Evolutionary conservation across 2,113 vertebrate genomes (phyloP).

Genomic region (human): DNA sequence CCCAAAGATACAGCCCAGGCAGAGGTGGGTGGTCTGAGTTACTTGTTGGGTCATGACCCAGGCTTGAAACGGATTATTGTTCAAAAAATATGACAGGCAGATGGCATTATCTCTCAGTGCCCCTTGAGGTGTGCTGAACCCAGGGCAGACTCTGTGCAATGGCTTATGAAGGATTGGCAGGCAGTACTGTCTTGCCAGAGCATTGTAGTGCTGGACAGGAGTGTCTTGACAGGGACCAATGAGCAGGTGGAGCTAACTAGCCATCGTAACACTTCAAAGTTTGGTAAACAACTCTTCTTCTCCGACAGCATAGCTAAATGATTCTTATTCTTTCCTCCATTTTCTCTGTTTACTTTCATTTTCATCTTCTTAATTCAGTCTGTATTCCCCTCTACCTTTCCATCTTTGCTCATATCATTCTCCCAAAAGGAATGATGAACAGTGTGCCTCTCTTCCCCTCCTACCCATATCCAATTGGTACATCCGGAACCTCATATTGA

Average conservation of each 20-base stretch:
- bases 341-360: not conserved
- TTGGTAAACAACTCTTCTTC: not conserved
- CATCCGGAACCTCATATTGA: not conserved
- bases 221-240: not conserved
- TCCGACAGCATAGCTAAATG: not conserved
- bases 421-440: not conserved
- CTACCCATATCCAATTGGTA: not conserved
- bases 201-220: not conserved
- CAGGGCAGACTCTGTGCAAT: not conserved
- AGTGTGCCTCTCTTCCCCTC: not conserved
- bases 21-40: not conserved
- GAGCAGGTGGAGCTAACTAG: not conserved
- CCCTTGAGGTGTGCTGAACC: not conserved
- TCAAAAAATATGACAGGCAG: not conserved
- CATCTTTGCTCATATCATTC: not conserved
- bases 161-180: not conserved
- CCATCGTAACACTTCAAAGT: not conserved
- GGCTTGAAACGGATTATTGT: not conserved
- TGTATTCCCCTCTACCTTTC: not conserved
- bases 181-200: not conserved
- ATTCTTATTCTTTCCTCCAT: not conserved
- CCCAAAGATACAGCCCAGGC: not conserved
- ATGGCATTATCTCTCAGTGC: not conserved
- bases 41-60: not conserved
- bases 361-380: not conserved